Evolutionary conservation across 2,888 invertebrate genomes (phyloP), one percentile per base, ranked within the genome.

Genomic region (Leptinotarsa rubiginosa): DNA sequence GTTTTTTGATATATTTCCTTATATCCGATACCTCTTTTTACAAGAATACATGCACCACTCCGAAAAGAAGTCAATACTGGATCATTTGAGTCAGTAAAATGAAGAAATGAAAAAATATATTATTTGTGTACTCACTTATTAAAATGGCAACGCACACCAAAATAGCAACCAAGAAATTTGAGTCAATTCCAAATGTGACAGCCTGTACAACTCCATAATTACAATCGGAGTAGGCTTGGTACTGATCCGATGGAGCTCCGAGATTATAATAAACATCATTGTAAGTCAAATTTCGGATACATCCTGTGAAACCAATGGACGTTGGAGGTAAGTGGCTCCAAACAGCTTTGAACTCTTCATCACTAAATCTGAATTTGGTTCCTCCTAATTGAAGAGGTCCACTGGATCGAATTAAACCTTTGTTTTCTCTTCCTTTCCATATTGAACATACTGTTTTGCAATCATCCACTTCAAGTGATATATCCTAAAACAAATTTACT

Each of bases 221-320:
- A 83, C 96, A 96, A 25, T 93, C 93, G 0, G 93, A 91, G 85
- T 93, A 93, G 1, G 93, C 93, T 84, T 89, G 89, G 54, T 80
- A 79, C 31, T 91, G 91, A 47, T 93, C 90, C 0, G 95, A 93
- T 0, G 97, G 96, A 83, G 91, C 89, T 1, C 96, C 96, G 80
- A 99, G 89, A 86, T 99, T 97, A 88, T 97, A 98, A 82, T 95
- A 93, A 92, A 95, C 89, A 79, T 92, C 92, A 84, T 96, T 96
- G 85, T 96, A 95, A 0, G 96, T 94, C 79, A 99, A 91, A 87
- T 98, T 97, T 80, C 94, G 92, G 79, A 99, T 93, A 86, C 98
- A 99, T 4, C 99, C 99, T 65, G 91, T 90, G 86, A 97, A 97
- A 74, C 94, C 93, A 77, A 90, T 92, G 77, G 90, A 90, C 66